Evolutionary conservation across 2,113 vertebrate genomes (phyloP), one percentile per base, ranked within the genome.

Genomic region (Dipodomys ordii): DNA sequence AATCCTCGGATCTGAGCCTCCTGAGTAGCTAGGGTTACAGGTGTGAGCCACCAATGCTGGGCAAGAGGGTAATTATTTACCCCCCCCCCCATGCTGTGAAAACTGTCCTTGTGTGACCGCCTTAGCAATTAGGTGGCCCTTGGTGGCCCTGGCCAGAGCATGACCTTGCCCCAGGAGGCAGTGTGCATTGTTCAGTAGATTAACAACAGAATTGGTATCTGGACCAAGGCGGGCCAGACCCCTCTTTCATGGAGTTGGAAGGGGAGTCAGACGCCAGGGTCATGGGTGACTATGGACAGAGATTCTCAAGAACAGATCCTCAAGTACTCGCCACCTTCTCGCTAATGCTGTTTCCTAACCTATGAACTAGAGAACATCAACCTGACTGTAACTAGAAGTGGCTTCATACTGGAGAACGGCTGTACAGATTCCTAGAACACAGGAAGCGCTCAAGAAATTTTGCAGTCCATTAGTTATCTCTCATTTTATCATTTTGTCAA

Each of bases 101-200:
- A 68, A 10, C 53, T n/a, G 12, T 2, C 23, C n/a, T 18, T 69
- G 57, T 8, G 6, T 19, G 25, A 7, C 3, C 23, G 32, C 30
- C n/a, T 20, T 44, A 39, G 25, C 1, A 67, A 28, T 28, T 57
- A 44, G 46, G 7, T 1, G n/a, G 49, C 57, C 87, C 30, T 39
- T 10, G 28, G 25, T 10, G 82, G 7, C 49, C 25, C 13, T 27
- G 78, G 65, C 6, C 32, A 35, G 4, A 64, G 22, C 25, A 30
- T 18, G 7, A 39, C 64, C 16, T 46, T 18, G 22, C 3, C 35
- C 18, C 6, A 5, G 4, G 1, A 12, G 12, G 4, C 2, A 25
- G 1, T 53, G 32, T 35, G 30, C 28, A 22, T 64, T n/a, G 73
- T n/a, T 30, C 28, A 22, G 57, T 30, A 74, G 53, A 32, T 22